Evolutionary conservation across 2,113 vertebrate species (phyloP).

Genomic region (Paedocypris sp.): DNA sequence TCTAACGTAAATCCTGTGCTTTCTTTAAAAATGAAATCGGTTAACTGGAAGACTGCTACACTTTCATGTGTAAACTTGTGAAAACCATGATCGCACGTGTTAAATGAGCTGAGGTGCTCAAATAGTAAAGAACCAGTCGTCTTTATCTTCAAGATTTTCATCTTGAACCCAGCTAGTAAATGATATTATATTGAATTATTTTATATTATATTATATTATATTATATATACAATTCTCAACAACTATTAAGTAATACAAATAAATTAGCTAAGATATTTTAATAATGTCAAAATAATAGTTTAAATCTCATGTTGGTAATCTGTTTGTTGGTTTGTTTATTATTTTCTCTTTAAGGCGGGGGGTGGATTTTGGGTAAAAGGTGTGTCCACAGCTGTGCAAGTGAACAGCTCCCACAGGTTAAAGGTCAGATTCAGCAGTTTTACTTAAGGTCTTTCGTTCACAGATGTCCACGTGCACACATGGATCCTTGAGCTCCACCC

Average conservation of each 20-base stretch:
- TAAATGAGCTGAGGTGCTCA: slow-evolving; percentile 27
- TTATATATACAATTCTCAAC: too few species aligned
- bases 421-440: background rate
- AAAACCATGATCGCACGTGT: background rate
- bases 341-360: background rate
- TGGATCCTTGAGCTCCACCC: background rate
- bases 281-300: too few species aligned
- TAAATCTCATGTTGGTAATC: too few species aligned
- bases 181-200: too few species aligned
- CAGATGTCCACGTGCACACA: slow-evolving; percentile 11
- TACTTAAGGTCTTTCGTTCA: background rate
- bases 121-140: slow-evolving; percentile 29
- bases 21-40: slow-evolving; percentile 42
- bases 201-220: too few species aligned
- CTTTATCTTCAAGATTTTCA: slow-evolving; percentile 26
- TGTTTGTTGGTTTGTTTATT: too few species aligned
- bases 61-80: slow-evolving; percentile 25
- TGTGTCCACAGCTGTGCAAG: background rate
- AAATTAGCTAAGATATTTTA: too few species aligned
- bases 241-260: too few species aligned
- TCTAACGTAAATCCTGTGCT: slow-evolving; percentile 11
- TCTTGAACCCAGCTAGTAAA: too few species aligned
- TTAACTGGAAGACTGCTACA: slow-evolving; percentile 5
- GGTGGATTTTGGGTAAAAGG: background rate
- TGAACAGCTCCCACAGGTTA: slow-evolving; percentile 16